These are phyloP conservation scores for Monodelphis domestica DNA, from an alignment of 2,797 vertebrate species.

Conservation along the genomic window DNA sequence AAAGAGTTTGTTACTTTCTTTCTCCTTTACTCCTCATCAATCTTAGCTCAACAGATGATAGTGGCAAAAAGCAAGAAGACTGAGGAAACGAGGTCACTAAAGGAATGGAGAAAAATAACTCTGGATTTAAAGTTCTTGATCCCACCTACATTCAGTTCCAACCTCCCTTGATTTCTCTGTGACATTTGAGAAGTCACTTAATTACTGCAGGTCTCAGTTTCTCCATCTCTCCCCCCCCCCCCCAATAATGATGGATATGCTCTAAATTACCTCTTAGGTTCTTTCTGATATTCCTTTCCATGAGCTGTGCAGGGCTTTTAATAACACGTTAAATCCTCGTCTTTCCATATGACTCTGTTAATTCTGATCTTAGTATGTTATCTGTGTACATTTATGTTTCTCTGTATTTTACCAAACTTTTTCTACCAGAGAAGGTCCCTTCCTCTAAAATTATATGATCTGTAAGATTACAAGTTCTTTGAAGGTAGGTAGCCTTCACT, in stretches of 20 bases:
- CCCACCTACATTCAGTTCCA: neutral
- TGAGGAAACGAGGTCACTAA: neutral
- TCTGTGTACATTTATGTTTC: no score
- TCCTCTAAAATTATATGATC: no score
- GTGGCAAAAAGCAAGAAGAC: neutral
- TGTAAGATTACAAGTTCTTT: neutral
- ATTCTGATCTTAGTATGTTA: no score
- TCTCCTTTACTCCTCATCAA: neutral
- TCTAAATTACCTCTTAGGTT: neutral
- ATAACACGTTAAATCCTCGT: no score
- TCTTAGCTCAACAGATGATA: neutral
- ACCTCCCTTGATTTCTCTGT: neutral
- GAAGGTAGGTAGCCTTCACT: no score
- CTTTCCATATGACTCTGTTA: no score
- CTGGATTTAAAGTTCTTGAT: neutral
- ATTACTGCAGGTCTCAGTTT: neutral
- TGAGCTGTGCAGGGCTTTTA: no score
- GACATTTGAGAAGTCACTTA: neutral
- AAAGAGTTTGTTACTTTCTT: neutral
- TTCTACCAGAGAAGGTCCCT: no score
- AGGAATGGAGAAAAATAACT: neutral
- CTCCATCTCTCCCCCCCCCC: no score
- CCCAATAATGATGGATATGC: neutral
- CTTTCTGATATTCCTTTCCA: neutral
- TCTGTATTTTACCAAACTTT: no score